These are phyloP conservation scores for Cossypha polioptera DNA, from an alignment of 2,797 vertebrate species.

Conservation along the genomic window DNA sequence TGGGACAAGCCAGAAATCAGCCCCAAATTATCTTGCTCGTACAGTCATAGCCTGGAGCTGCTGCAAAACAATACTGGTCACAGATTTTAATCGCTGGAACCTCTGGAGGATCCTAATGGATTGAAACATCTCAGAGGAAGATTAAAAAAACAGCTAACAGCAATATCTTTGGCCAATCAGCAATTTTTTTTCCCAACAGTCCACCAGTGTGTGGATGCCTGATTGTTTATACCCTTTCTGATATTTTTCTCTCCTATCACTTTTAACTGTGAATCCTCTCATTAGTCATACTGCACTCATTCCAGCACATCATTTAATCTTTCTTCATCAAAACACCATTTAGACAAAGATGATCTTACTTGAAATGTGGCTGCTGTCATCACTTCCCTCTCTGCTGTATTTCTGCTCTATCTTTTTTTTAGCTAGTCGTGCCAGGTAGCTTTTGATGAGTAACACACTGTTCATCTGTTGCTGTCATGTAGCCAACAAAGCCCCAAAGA, in stretches of 20 bases:
- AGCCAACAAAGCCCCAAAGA: constrained; percentile 17
- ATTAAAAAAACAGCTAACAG: neutral
- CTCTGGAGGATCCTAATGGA: neutral
- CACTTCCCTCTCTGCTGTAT: neutral
- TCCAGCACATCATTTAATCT: constrained; percentile 41
- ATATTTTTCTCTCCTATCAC: neutral
- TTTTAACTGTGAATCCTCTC: neutral
- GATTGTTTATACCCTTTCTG: neutral
- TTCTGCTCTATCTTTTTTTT: neutral
- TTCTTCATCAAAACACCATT: constrained; percentile 31
- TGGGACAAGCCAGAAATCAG: neutral
- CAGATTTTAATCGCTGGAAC: neutral
- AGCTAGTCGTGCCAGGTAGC: neutral
- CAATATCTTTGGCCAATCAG: neutral
- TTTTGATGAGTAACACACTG: constrained; percentile 25
- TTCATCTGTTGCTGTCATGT: neutral
- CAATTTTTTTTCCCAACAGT: neutral
- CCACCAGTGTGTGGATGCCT: neutral
- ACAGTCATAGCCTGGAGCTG: neutral
- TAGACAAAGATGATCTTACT: constrained; percentile 13
- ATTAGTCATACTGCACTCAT: constrained; percentile 27
- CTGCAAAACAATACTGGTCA: neutral
- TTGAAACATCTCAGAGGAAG: constrained; percentile 1
- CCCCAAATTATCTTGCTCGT: neutral
- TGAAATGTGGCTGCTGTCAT: constrained; percentile 13